Evolutionary conservation across 2,113 vertebrate genomes (phyloP).

Genomic region (Rhinopithecus roxellana): DNA sequence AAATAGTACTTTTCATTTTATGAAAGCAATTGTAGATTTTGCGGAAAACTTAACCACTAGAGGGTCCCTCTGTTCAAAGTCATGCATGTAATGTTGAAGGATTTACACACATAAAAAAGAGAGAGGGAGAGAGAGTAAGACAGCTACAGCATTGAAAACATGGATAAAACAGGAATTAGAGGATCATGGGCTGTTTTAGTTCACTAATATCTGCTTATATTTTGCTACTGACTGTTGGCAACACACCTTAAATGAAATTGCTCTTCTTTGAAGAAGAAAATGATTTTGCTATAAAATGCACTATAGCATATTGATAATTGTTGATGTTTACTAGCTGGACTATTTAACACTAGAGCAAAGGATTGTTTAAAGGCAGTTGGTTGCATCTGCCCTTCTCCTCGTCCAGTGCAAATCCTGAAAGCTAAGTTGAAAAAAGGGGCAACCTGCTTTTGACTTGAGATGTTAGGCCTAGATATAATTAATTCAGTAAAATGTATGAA

Average conservation of each 20-base stretch:
- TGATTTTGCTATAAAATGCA: conserved; percentile 61
- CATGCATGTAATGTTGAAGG: not conserved
- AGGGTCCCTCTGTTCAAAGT: conserved; percentile 77
- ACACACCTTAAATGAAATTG: conserved; percentile 59
- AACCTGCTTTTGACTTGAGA: not conserved
- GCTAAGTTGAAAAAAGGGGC: not conserved
- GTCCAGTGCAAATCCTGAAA: not conserved
- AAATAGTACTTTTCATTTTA: conserved; percentile 57
- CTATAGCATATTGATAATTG: conserved; percentile 68
- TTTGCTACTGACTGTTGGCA: conserved; percentile 13
- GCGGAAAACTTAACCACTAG: conserved; percentile 78
- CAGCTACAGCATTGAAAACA: not conserved
- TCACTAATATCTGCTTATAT: conserved; percentile 14
- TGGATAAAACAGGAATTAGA: not conserved
- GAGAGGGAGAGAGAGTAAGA: not conserved
- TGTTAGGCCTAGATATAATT: not conserved
- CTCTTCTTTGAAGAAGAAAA: conserved; percentile 58
- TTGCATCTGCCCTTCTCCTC: not conserved
- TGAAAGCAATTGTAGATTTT: conserved; percentile 33
- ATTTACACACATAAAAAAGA: conserved; percentile 15
- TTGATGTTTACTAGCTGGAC: conserved; percentile 54
- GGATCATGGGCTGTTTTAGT: conserved; percentile 26
- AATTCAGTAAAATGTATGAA: not conserved
- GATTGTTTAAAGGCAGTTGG: not conserved
- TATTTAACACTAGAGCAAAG: conserved; percentile 59